These are phyloP conservation scores for Sclerodermus sp. DNA, from an alignment of 2,888 invertebrate genomes.

Conservation along the genomic window DNA sequence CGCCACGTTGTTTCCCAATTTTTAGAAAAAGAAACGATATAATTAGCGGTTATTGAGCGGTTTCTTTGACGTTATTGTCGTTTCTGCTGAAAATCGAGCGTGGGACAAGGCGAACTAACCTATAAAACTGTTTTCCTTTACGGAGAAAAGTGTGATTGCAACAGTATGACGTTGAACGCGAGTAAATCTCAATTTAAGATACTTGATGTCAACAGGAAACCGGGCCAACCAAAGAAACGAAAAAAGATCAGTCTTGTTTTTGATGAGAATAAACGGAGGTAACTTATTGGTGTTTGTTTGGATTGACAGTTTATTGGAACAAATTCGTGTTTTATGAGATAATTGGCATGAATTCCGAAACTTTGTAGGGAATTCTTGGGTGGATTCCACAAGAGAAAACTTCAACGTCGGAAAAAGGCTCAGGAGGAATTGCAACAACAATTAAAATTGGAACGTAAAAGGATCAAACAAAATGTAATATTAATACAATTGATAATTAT, in stretches of 20 bases:
- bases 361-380: slow-evolving; percentile 79
- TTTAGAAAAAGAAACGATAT: no score
- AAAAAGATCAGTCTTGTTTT: slow-evolving; percentile 63
- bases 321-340: neutral
- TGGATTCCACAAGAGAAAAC: slow-evolving; percentile 80
- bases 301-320: neutral
- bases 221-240: slow-evolving; percentile 55
- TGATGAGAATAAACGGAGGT: slow-evolving; percentile 66
- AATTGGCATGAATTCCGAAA: neutral
- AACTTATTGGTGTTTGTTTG: slow-evolving; percentile 34
- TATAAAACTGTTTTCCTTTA: no score
- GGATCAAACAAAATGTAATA: slow-evolving; percentile 73
- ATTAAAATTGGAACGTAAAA: slow-evolving; percentile 74
- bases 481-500: no score
- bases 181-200: no score
- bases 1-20: no score
- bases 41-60: no score
- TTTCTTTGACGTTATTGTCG: no score
- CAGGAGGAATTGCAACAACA: slow-evolving; percentile 71
- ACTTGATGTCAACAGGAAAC: slow-evolving; percentile 34
- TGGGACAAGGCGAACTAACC: no score
- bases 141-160: no score
- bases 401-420: slow-evolving; percentile 74
- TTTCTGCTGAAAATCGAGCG: no score
- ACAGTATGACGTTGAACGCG: no score